A percentile compares a stretch with the other conserved stretches of the same genome.
Evolutionary conservation across 2,797 vertebrate species (phyloP).

Genomic region (Remorina albescens): DNA sequence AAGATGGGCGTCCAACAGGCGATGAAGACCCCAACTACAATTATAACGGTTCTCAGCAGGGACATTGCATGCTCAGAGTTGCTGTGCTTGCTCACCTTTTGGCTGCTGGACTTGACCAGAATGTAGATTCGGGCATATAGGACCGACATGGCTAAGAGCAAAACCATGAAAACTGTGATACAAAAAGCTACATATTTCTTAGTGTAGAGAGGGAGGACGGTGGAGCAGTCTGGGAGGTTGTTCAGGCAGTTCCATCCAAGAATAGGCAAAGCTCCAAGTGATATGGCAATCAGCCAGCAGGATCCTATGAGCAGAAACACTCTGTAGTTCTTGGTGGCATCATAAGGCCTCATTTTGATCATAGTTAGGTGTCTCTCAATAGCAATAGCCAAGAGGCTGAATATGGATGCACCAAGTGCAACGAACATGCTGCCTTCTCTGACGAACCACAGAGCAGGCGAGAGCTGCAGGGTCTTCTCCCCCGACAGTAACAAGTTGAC

Average conservation of each 20-base stretch:
- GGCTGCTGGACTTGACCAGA: conserved; percentile 94
- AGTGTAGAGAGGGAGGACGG: conserved; percentile 92
- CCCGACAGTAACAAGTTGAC: conserved; percentile 95
- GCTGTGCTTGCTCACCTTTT: conserved; percentile 91
- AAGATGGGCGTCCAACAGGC: conserved; percentile 95
- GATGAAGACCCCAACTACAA: conserved; percentile 95
- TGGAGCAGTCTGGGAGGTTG: conserved; percentile 92
- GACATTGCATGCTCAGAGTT: conserved; percentile 94
- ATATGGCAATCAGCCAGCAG: conserved; percentile 93
- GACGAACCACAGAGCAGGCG: conserved; percentile 90
- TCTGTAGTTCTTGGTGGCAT: conserved; percentile 93
- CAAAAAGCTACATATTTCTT: conserved; percentile 96
- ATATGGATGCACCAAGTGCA: conserved; percentile 92
- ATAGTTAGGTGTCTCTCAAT: conserved; percentile 97
- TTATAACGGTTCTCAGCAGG: conserved; percentile 93
- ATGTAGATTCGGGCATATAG: conserved; percentile 94
- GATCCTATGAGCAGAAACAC: conserved; percentile 95
- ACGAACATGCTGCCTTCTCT: conserved; percentile 97
- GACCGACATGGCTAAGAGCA: conserved; percentile 90
- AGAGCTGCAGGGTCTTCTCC: conserved; percentile 89
- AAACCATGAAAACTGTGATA: conserved; percentile 90
- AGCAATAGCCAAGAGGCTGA: conserved; percentile 94
- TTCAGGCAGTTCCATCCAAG: conserved; percentile 96
- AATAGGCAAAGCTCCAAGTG: conserved; percentile 92
- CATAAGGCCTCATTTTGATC: conserved; percentile 98